Base-by-base conservation (phyloP, 2,797 vertebrate genomes). In the Acomys russatus region DNA sequence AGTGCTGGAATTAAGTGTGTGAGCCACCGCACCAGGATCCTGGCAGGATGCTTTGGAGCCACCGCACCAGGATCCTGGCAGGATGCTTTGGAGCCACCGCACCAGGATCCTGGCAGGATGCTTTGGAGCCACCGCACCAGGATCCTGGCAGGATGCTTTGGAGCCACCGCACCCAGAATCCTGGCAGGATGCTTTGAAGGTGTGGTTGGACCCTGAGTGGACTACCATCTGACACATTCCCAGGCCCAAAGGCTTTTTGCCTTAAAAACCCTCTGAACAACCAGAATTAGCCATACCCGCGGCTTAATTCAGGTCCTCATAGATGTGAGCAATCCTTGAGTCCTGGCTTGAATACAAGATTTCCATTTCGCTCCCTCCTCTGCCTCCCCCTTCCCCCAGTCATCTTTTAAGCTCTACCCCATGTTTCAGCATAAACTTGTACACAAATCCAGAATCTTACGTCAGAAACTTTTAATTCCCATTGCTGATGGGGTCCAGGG, bases 351-450 rank as follows among this genome's bases (percentile, higher is more conserved):
- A 38, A 91, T 38, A 87, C 20, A 59, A 74, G 56, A 38, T 33
- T 91, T 79, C 38, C 17, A 15, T 70, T 77, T 77, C 33, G 33
- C 61, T 28, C 74, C 10, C 11, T 70, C 15, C 14, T 66, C n/a
- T 64, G 12, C 90, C 9, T 83, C 10, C 70, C n/a, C 25, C 63
- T 78, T 3, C 77, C 14, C 78, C 35, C 54, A 56, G 68, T 51
- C 83, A 94, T 80, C 49, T 86, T 90, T 56, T 82, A 66, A 79
- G 30, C 51, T 38, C 23, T 22, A 7, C 3, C 17, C 33, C 17
- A 3, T 9, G 63, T 83, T 83, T 95, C 74, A n/a, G 3, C 70
- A 92, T 93, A 76, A 54, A 79, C 82, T 90, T 15, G 73, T 33
- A 54, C 44, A 56, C 30, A 77, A n/a, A 73, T 59, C 2, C 35